These are phyloP conservation scores for Terebella lapidaria DNA, from an alignment of 2,888 invertebrate species.

Conservation along the genomic window DNA sequence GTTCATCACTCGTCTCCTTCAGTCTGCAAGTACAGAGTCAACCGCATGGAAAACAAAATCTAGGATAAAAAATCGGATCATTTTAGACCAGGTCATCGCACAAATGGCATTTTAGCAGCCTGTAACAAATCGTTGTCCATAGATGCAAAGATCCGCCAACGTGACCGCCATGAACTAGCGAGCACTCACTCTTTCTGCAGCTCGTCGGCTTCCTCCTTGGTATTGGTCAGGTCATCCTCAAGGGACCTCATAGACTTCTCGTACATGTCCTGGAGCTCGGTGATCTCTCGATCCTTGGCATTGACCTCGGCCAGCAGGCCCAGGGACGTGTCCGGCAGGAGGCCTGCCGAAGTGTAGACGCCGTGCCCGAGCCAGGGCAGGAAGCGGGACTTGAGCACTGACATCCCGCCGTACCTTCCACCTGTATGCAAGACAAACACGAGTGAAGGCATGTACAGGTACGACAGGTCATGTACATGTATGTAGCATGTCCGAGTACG, in stretches of 20 bases:
- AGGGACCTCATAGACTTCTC: constrained; percentile 38
- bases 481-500: too few relatives aligned
- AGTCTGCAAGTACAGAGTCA: neutral
- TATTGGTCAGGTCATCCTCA: constrained; percentile 38
- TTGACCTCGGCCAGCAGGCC: constrained; percentile 10
- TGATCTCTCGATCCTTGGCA: constrained; percentile 43
- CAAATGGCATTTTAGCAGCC: too few relatives aligned
- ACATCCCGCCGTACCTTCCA: constrained; percentile 47
- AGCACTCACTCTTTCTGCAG: constrained; percentile 46
- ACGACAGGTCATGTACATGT: too few relatives aligned
- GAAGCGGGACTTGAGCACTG: constrained; percentile 46
- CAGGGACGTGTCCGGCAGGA: neutral
- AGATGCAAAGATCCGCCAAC: neutral
- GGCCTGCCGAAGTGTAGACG: constrained; percentile 26
- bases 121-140: too few relatives aligned
- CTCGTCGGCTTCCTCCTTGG: constrained; percentile 39
- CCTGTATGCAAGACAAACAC: constrained; percentile 31
- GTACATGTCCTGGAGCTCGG: constrained; percentile 43
- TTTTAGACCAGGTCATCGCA: too few relatives aligned
- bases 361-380: constrained; percentile 46
- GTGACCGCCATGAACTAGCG: too few relatives aligned
- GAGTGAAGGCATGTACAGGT: too few relatives aligned
- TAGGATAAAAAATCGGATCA: too few relatives aligned
- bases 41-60: neutral
- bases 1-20: constrained; percentile 26